Conservation (phyloP, 2,888 invertebrate species). For the Celastrina argiolus region DNA sequence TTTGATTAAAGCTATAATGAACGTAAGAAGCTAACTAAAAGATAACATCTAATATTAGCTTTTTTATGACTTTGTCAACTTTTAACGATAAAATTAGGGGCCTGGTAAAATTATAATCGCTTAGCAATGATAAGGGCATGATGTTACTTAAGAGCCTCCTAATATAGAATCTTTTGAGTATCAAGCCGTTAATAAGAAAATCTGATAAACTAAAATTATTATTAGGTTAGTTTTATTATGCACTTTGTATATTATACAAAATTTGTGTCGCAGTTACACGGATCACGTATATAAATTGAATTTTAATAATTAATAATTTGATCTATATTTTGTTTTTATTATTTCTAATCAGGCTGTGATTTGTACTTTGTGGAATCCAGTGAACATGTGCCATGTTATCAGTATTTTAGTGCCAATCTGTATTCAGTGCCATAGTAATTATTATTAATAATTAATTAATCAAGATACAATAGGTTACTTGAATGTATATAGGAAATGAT, state of each 20-base stretch:
- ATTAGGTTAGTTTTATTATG: too few species aligned
- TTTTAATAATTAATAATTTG: too few species aligned
- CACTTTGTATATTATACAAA: too few species aligned
- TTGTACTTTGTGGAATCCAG: not conserved
- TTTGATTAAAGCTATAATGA: not conserved
- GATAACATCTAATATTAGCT: not conserved
- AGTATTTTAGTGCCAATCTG: not conserved
- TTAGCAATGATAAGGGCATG: too few species aligned
- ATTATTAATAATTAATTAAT: not conserved
- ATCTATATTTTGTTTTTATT: not conserved
- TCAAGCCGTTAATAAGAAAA: too few species aligned
- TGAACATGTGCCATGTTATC: conserved; percentile 9
- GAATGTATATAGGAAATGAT: not conserved
- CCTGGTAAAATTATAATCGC: too few species aligned
- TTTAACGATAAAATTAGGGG: too few species aligned
- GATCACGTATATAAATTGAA: too few species aligned
- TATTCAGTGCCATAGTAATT: not conserved
- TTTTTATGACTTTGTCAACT: not conserved
- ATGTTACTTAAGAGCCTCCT: too few species aligned
- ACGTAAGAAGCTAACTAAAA: not conserved
- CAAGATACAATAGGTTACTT: not conserved
- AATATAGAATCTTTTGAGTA: too few species aligned
- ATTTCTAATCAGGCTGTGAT: not conserved
- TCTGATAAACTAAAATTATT: too few species aligned
- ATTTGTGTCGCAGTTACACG: too few species aligned